Evolutionary conservation across 2,797 vertebrate genomes (phyloP).

Genomic region (Coendou prehensilis): DNA sequence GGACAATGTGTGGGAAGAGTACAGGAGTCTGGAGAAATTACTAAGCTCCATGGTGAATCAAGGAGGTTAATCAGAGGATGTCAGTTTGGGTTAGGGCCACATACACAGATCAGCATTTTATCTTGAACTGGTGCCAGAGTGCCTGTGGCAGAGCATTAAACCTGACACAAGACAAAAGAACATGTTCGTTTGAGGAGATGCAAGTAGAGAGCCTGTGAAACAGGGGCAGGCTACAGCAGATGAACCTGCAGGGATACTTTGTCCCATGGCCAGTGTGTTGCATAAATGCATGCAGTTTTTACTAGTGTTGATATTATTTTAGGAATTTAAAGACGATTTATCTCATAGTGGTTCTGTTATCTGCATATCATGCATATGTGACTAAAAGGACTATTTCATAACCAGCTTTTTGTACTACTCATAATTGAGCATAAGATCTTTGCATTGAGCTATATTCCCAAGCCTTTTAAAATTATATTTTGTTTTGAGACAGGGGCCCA

Average conservation of each 20-base stretch:
- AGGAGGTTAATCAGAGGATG: not conserved
- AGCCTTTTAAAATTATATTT: not conserved
- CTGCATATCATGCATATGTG: not conserved
- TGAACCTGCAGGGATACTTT: slow-evolving; percentile 1
- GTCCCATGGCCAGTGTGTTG: not conserved
- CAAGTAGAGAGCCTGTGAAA: not conserved
- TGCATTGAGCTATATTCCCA: not conserved
- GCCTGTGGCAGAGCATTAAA: slow-evolving; percentile 1
- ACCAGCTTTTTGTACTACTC: not conserved
- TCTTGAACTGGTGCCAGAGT: slow-evolving; percentile 15
- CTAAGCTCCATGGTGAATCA: slow-evolving; percentile 15
- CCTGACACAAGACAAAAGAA: not conserved
- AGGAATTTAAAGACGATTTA: not conserved
- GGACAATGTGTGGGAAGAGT: not conserved
- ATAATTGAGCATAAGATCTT: not conserved
- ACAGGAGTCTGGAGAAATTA: slow-evolving; percentile 24
- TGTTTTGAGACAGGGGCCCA: not conserved
- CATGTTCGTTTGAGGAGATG: not conserved
- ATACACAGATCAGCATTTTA: not conserved
- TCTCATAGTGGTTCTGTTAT: not conserved
- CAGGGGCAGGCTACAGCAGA: not conserved
- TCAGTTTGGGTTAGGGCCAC: not conserved
- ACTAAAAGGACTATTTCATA: slow-evolving; percentile 27
- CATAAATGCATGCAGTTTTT: not conserved
- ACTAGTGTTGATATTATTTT: not conserved